Evolutionary conservation across 2,888 invertebrate genomes (phyloP).

Genomic region (Ferdinandea cuprea): DNA sequence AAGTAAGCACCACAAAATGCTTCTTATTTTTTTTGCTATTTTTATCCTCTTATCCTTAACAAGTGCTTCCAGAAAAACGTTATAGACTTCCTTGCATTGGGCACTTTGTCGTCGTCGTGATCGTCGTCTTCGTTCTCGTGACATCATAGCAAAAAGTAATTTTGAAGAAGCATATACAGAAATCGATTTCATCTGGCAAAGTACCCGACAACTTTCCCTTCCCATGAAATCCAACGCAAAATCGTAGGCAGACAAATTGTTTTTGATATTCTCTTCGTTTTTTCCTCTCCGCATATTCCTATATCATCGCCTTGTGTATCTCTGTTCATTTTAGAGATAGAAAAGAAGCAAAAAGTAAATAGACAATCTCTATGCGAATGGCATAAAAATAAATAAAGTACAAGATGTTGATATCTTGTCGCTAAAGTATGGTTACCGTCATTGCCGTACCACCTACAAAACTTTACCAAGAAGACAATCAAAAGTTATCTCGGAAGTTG

Average conservation of each 20-base stretch:
- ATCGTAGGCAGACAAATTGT: conserved; percentile 8
- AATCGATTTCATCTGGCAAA: conserved; percentile 33
- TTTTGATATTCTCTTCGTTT: neutral
- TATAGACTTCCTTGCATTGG: neutral
- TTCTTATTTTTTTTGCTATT: conserved; percentile 20
- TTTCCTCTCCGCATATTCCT: neutral
- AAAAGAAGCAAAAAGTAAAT: conserved; percentile 4
- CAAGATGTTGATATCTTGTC: too few relatives aligned
- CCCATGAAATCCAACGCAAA: neutral
- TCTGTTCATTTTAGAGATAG: too few relatives aligned
- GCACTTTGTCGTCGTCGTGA: neutral
- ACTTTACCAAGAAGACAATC: conserved; percentile 6
- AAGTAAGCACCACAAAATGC: conserved; percentile 7
- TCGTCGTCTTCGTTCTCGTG: too few relatives aligned
- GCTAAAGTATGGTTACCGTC: conserved; percentile 1
- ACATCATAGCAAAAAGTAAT: conserved; percentile 20
- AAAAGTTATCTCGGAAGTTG: neutral
- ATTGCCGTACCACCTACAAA: too few relatives aligned
- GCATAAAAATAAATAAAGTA: too few relatives aligned
- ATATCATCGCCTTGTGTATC: neutral
- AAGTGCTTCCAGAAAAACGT: conserved; percentile 13
- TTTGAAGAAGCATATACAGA: conserved; percentile 4
- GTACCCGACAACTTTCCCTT: neutral
- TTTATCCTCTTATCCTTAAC: conserved; percentile 32
- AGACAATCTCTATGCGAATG: conserved; percentile 17